phyloP scores from a whole-genome alignment of 2,113 vertebrate genomes.

The Desmodus rotundus region DNA sequence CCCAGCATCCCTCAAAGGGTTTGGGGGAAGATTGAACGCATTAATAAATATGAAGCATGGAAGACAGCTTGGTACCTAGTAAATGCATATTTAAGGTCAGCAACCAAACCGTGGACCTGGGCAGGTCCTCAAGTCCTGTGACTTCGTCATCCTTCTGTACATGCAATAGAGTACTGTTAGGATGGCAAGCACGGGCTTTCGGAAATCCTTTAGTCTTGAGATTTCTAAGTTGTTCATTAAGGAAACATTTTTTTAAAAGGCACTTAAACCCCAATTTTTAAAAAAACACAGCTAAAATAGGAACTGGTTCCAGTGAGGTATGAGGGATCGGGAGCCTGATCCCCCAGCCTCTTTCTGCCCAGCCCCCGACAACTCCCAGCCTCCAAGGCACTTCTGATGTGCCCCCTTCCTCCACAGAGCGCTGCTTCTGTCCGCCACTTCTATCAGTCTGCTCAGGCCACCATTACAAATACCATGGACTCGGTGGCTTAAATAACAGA shows the following conservation, averaged over 20 bases:
- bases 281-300: not conserved
- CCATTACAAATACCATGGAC: not conserved
- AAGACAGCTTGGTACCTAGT: not conserved
- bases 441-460: not conserved
- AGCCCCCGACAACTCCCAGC: not conserved
- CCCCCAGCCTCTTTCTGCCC: not conserved
- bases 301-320: not conserved
- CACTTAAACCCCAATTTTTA: not conserved
- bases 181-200: not conserved
- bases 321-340: not conserved
- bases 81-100: not conserved
- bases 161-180: not conserved
- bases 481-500: not conserved
- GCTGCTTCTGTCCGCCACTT: not conserved
- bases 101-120: not conserved
- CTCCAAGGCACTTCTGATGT: not conserved
- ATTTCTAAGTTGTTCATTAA: not conserved
- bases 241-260: not conserved
- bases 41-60: not conserved
- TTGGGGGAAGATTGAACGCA: not conserved
- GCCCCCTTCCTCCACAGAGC: not conserved
- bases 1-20: not conserved
- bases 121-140: not conserved
- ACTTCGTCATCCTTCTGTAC: not conserved
- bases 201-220: not conserved